Conservation (phyloP, 2,797 vertebrate genomes). For the Dryobates pubescens region DNA sequence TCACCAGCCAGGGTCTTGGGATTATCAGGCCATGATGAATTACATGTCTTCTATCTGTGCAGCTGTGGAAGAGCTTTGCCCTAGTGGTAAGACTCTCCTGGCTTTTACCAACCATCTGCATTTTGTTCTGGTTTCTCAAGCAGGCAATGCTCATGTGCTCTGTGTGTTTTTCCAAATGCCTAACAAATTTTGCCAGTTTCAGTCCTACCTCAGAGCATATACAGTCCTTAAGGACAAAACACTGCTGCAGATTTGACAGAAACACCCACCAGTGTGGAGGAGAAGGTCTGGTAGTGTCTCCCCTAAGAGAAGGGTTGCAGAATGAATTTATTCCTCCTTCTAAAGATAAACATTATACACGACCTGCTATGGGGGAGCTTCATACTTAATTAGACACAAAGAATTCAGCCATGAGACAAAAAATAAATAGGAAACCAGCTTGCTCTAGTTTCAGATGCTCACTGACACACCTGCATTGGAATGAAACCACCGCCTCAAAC, state of each 20-base stretch:
- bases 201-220: neutral
- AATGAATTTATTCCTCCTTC: neutral
- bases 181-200: neutral
- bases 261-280: neutral
- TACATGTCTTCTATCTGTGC: fast-evolving
- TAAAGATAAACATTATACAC: neutral
- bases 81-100: fast-evolving
- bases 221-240: neutral
- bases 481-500: neutral
- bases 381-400: neutral
- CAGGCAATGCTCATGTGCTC: neutral
- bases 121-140: neutral
- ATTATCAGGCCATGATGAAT: neutral
- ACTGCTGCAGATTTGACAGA: neutral
- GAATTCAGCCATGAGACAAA: neutral
- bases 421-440: neutral
- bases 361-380: neutral
- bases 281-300: neutral
- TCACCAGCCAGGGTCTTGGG: neutral
- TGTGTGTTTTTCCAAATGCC: neutral
- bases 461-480: neutral
- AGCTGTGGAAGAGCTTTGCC: neutral
- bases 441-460: neutral
- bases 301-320: neutral
- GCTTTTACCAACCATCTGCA: neutral